Evolutionary conservation across 1,140 invertebrate species (phyloP), one percentile per base, ranked within the genome.

Genomic region (Euglossa dilemma): DNA sequence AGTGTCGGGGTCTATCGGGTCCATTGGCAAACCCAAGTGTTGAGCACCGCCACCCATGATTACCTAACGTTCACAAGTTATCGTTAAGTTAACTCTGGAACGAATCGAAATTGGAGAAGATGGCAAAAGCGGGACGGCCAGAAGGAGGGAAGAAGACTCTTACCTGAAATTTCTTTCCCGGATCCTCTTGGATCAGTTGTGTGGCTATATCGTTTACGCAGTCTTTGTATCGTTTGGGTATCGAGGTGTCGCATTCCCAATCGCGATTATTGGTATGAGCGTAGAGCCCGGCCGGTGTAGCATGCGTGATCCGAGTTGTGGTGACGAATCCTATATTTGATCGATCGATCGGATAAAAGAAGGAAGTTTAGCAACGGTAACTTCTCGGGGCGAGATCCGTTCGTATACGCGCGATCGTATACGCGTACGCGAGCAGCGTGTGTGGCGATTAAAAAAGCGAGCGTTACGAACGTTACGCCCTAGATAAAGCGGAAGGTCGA

Each of bases 271-370:
- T 95, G 18, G 95, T 93, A 76, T 96, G 95, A n/a, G 97, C 96
- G 87, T 97, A 98, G 3, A 96, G 93, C 11, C 96, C 96, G 0
- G 96, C 96, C 0, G 97, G 97, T 2, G 97, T 98, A 5, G 97
- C 97, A 90, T 98, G 97, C 0, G 97, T 98, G 2, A 98, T 95
- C 61, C 96, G 94, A 2, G 97, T 96, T 0, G 96, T 98, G 5
- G 97, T 98, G 8, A 97, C 96, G 67, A 97, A 94, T 67, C 94
- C 94, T 94, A 72, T n/a, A 70, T 75, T 70, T 84, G 20, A 45
- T 14, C 20, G 54, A 72, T 63, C 59, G 57, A 50, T 11, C 36
- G 36, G 4, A 36, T 36, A 36, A 36, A 36, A 36, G 36, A 36
- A 36, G 36, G 4, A 36, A 36, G n/a, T n/a, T n/a, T n/a, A n/a